phyloP scores from a whole-genome alignment of 2,888 invertebrate species.

The Patella caerulea region DNA sequence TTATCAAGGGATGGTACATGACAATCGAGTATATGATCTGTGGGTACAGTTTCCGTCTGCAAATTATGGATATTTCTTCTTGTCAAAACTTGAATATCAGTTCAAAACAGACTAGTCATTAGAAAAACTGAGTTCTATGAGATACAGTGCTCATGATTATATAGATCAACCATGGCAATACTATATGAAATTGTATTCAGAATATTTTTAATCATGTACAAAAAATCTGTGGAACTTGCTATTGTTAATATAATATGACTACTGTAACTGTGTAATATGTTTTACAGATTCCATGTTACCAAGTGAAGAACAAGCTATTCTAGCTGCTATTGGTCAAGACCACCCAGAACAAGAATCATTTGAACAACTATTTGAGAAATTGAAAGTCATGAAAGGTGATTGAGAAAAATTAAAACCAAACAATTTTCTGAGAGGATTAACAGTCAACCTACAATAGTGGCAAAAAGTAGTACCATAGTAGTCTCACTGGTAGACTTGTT shows the following conservation, averaged over 20 bases:
- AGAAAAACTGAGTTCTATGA: too few relatives aligned
- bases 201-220: too few relatives aligned
- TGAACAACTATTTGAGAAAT: slow-evolving; percentile 78
- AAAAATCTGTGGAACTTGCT: background rate
- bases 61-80: too few relatives aligned
- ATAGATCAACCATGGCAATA: too few relatives aligned
- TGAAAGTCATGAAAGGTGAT: slow-evolving; percentile 79
- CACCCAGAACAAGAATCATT: slow-evolving; percentile 73
- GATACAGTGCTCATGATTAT: too few relatives aligned
- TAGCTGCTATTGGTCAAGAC: slow-evolving; percentile 58
- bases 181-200: too few relatives aligned
- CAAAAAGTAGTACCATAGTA: background rate
- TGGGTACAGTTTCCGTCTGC: too few relatives aligned
- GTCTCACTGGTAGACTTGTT: background rate
- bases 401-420: background rate
- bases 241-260: background rate
- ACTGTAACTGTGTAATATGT: background rate
- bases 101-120: too few relatives aligned
- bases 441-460: background rate
- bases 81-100: too few relatives aligned
- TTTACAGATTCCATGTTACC: slow-evolving; percentile 45
- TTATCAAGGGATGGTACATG: too few relatives aligned
- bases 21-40: too few relatives aligned
- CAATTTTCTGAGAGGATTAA: background rate
- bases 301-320: slow-evolving; percentile 55